Conservation (phyloP, 1,140 invertebrate species). For the Macrostomum lignano region DNA sequence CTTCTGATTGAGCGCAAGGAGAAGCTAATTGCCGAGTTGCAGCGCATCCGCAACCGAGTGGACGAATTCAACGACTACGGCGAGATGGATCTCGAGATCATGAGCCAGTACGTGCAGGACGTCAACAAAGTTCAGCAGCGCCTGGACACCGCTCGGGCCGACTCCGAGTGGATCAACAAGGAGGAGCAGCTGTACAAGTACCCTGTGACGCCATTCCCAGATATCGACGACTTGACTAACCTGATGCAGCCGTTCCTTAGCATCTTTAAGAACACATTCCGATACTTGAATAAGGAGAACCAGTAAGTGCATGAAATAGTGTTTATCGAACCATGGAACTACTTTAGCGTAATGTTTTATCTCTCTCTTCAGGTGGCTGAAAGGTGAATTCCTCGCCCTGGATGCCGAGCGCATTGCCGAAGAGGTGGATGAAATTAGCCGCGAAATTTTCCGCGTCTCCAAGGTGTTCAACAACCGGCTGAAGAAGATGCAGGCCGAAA, state of each 20-base stretch:
- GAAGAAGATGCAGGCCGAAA: conserved; percentile 17
- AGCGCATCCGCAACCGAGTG: conserved; percentile 31
- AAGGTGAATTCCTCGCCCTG: conserved; percentile 57
- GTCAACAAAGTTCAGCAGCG: conserved; percentile 42
- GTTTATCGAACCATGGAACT: too few species aligned
- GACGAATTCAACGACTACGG: conserved; percentile 31
- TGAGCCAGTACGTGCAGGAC: conserved; percentile 31
- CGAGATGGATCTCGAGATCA: conserved; percentile 23
- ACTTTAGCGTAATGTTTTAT: too few species aligned
- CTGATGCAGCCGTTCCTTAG: conserved; percentile 31
- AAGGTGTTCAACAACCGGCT: conserved; percentile 46
- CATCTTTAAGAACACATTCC: conserved; percentile 32
- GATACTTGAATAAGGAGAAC: conserved; percentile 48
- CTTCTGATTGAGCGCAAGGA: conserved; percentile 37
- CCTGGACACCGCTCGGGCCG: conserved; percentile 40
- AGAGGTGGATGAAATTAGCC: conserved; percentile 22
- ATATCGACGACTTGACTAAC: conserved; percentile 35
- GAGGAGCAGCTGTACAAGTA: conserved; percentile 58
- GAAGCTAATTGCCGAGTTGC: conserved; percentile 13
- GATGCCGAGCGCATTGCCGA: conserved; percentile 31
- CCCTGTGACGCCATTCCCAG: conserved; percentile 39
- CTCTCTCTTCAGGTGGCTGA: conserved; percentile 57
- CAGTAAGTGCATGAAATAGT: too few species aligned
- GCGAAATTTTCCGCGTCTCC: conserved; percentile 44
- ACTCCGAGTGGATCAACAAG: conserved; percentile 51